Evolutionary conservation across 2,888 invertebrate genomes (phyloP), one percentile per base, ranked within the genome.

Genomic region (Athalia circularis): DNA sequence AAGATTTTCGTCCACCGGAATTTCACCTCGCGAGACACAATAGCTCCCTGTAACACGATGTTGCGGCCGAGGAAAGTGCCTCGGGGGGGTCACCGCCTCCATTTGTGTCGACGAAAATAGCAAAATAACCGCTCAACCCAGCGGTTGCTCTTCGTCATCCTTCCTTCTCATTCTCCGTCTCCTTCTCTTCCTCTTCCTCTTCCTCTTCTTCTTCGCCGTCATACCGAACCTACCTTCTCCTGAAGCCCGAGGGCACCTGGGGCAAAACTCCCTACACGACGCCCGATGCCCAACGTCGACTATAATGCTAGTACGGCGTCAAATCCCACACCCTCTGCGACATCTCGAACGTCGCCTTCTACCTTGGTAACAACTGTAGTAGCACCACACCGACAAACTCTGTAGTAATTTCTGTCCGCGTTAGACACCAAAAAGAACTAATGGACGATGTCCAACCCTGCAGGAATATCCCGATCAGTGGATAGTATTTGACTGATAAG

Each of bases 21-120:
- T 74, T 78, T 57, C 72, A 29, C 29, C 11, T 29, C 11, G 64
- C 72, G 65, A 64, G 78, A 78, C 59, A 78, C 78, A 78, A 78
- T 78, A 65, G 78, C 72, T 52, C 43, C 48, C 59, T 75, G 78
- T 78, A 78, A 78, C 74, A 74, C 78, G 78, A 78, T 75, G 78
- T 78, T 64, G 74, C 78, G 70, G 78, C 65, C 77, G 47, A 74
- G 74, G 54, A 74, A 75, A 78, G 64, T 62, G 78, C 78, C 78
- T 59, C 57, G 57, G 74, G 74, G 72, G 72, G 13, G 11, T 13
- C 15, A 13, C 59, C 62, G 72, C 64, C 74, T 78, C 78, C 78
- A 78, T 78, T 78, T 75, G 74, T 78, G 78, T 57, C 65, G 78
- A 48, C 65, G 78, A 78, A 75, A 78, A 75, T 78, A 75, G 78